These are phyloP conservation scores for Phalangium opilio DNA, from an alignment of 2,888 invertebrate species.

Conservation along the genomic window DNA sequence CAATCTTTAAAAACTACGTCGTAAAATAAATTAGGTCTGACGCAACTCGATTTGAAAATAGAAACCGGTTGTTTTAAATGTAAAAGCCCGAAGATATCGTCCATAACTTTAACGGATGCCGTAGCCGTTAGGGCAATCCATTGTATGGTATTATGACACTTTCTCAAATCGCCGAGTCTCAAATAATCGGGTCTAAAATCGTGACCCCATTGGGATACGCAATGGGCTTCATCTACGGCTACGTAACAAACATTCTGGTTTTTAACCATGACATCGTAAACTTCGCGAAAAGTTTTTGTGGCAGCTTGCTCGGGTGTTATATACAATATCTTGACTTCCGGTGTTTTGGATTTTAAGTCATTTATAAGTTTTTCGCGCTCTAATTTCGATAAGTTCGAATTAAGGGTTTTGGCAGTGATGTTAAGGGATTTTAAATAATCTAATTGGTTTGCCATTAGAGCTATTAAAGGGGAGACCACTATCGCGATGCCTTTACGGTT, in stretches of 20 bases:
- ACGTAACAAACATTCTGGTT: conserved; percentile 69
- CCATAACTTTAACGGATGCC: conserved; percentile 57
- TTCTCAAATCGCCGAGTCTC: conserved; percentile 56
- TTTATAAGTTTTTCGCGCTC: conserved; percentile 60
- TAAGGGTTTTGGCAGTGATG: conserved; percentile 72
- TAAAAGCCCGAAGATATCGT: conserved; percentile 63
- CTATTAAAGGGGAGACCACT: conserved; percentile 88
- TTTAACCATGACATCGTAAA: conserved; percentile 41
- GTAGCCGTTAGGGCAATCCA: conserved; percentile 94
- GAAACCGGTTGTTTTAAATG: conserved; percentile 48
- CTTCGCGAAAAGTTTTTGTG: conserved; percentile 10
- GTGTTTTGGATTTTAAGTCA: conserved; percentile 53
- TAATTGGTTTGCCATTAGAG: conserved; percentile 48
- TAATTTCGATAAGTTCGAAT: conserved; percentile 67
- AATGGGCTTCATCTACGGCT: conserved; percentile 94
- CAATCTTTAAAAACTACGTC: conserved; percentile 80
- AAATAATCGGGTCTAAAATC: conserved; percentile 92
- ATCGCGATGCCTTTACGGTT: conserved; percentile 62
- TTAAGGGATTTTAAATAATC: conserved; percentile 54
- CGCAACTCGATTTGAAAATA: conserved; percentile 70
- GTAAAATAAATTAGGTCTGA: conserved; percentile 82
- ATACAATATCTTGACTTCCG: conserved; percentile 70
- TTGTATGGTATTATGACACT: conserved; percentile 48
- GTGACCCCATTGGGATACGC: conserved; percentile 98
- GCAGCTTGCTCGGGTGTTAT: conserved; percentile 88